Conservation (phyloP, 2,113 vertebrate species). For the Rana temporaria region DNA sequence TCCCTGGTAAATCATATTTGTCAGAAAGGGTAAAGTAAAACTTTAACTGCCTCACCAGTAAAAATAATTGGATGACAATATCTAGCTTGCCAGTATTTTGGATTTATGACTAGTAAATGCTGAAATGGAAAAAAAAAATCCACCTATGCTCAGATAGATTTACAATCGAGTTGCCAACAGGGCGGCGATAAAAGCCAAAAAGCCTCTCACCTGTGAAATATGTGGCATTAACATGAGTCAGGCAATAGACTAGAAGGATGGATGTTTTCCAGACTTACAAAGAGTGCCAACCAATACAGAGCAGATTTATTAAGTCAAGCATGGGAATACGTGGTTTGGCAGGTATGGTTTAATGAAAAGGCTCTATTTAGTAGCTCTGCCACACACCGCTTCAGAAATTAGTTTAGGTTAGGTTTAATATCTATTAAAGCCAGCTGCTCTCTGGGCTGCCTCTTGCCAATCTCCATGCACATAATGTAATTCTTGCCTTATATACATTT, state of each 20-base stretch:
- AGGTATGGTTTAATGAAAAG: neutral
- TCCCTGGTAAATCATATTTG: too few species aligned
- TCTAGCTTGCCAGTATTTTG: too few species aligned
- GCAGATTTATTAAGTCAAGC: slow-evolving; percentile 6
- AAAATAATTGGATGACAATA: too few species aligned
- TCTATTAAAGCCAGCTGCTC: slow-evolving; percentile 23
- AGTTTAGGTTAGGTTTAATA: neutral
- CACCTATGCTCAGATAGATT: too few species aligned
- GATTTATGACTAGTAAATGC: too few species aligned
- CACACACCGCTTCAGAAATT: neutral
- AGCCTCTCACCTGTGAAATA: neutral
- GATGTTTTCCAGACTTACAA: neutral
- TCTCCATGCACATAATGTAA: neutral
- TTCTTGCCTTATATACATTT: neutral
- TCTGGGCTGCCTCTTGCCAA: neutral
- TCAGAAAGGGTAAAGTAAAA: too few species aligned
- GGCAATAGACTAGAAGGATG: neutral
- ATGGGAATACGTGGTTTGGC: slow-evolving; percentile 11
- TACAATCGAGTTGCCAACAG: too few species aligned
- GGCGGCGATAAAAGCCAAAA: neutral
- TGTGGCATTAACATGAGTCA: neutral
- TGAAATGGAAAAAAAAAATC: too few species aligned
- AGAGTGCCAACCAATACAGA: slow-evolving; percentile 15
- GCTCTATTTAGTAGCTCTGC: neutral
- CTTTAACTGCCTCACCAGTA: too few species aligned